Evolutionary conservation across 2,888 invertebrate genomes (phyloP).

Genomic region (Heterodera filipjevi): DNA sequence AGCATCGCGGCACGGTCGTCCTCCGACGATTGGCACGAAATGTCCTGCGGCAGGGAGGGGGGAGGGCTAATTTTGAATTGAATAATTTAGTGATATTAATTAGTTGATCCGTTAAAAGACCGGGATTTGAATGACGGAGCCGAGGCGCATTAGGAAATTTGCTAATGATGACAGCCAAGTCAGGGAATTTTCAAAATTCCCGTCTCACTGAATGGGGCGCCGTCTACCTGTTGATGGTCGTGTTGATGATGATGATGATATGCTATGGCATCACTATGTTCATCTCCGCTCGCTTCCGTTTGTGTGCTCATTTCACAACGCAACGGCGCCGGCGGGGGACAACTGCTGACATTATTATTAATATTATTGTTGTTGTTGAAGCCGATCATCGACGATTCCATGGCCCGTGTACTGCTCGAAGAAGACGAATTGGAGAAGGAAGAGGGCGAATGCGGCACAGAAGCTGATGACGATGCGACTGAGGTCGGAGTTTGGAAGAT

Average conservation of each 20-base stretch:
- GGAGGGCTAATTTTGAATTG: neutral
- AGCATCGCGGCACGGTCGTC: neutral
- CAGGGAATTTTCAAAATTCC: no score
- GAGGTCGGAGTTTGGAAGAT: slow-evolving; percentile 13
- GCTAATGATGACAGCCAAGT: no score
- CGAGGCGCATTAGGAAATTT: no score
- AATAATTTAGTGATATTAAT: neutral
- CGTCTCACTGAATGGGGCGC: no score
- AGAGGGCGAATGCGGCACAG: neutral
- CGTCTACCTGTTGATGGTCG: neutral
- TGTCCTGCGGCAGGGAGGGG: neutral
- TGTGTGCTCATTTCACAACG: slow-evolving; percentile 28
- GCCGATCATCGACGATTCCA: neutral
- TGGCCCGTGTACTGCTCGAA: neutral
- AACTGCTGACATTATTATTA: no score
- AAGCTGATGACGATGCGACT: neutral
- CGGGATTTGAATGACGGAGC: no score
- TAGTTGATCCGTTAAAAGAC: no score
- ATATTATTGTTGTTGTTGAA: neutral
- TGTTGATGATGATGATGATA: neutral
- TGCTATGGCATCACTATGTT: neutral
- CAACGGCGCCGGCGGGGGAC: neutral
- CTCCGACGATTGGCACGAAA: neutral
- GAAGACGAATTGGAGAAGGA: slow-evolving; percentile 19
- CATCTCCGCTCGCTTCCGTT: neutral